Evolutionary conservation across 1,140 invertebrate species (phyloP), one percentile per base, ranked within the genome.

Genomic region (Saccostrea echinata): DNA sequence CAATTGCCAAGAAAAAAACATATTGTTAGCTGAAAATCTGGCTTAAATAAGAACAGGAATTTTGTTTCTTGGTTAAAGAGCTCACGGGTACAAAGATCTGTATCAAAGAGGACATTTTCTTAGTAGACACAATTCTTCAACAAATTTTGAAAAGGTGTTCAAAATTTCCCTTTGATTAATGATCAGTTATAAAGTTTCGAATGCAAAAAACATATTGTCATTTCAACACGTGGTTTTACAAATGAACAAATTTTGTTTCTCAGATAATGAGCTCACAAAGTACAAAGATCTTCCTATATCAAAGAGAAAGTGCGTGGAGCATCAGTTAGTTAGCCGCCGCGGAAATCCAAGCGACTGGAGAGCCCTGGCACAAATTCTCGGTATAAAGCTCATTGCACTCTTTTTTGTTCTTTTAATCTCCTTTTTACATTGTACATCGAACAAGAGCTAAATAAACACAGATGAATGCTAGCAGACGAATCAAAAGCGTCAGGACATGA

Each of bases 241-340:
- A 33, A 85, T 53, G 6, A 52, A 51, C 76, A 55, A 84, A 52
- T 43, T 88, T 88, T 68, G 21, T 35, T 80, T 91, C 91, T 64
- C 88, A 93, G 93, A 91, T 61, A 91, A 90, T 84, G 71, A 90
- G 30, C 83, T 86, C 21, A 92, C 89, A 33, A 90, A 90, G 61
- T 86, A 92, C 51, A 82, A 90, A 83, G 93, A 93, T 84, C 64
- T 93, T 83, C 91, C 93, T 1, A 84, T 88, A 71, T 80, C 57
- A 11, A 93, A 92, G 88, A 89, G 86, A 76, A 91, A 89, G 84
- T 91, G 92, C 61, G 57, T 93, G 57, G 92, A 92, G 76, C 90
- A 90, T 68, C 87, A 68, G 21, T 88, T 91, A 61, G 21, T 84
- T 27, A 55, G 57, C 4, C 43, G 76, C 30, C 33, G 51, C 13